A percentile compares a stretch with the other conserved stretches of the same genome.
These are phyloP conservation scores for Tinamus guttatus DNA, from an alignment of 2,113 vertebrate genomes.

Conservation along the genomic window DNA sequence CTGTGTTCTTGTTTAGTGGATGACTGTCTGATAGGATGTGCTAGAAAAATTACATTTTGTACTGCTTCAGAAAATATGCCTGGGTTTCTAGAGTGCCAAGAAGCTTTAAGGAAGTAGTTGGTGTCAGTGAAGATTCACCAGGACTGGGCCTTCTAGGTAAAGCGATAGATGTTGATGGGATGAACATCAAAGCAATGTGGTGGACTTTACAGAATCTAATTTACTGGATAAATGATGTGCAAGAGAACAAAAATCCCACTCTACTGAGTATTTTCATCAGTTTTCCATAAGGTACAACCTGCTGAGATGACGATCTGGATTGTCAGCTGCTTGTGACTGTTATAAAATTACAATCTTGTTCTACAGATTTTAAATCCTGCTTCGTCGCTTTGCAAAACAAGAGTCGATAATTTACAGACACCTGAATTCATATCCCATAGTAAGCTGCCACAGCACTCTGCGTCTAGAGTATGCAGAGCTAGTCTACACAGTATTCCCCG, in stretches of 20 bases:
- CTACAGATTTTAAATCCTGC: neutral
- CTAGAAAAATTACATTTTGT: neutral
- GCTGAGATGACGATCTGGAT: neutral
- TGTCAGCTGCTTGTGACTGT: neutral
- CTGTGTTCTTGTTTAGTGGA: neutral
- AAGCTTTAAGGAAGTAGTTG: neutral
- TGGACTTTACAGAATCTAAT: neutral
- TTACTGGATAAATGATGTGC: rapidly evolving
- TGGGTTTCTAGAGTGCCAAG: neutral
- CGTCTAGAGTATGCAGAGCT: too few relatives aligned
- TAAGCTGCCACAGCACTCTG: neutral
- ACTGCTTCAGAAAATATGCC: neutral
- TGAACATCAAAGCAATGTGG: neutral
- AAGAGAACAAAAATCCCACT: neutral
- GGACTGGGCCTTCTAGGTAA: neutral
- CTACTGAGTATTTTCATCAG: neutral
- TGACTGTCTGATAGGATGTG: neutral
- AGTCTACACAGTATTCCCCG: too few relatives aligned
- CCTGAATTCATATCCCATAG: neutral
- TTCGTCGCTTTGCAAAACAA: neutral
- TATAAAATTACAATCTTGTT: neutral
- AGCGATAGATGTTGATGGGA: neutral
- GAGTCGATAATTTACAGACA: neutral
- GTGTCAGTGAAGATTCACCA: neutral
- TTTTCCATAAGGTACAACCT: neutral